Conservation (phyloP, 2,113 vertebrate genomes). For the Rhea pennata region DNA sequence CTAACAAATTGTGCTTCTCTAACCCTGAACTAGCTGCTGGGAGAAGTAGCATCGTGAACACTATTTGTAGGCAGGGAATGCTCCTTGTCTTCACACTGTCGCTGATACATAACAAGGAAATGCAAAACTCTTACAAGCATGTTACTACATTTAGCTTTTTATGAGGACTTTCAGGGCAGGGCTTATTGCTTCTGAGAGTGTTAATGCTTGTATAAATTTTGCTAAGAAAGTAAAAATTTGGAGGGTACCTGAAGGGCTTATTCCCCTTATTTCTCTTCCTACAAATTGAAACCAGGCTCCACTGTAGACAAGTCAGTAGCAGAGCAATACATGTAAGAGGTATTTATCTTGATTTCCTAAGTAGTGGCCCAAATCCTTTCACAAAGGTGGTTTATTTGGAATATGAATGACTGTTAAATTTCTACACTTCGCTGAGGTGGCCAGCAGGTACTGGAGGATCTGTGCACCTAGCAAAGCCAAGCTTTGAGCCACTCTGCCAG, state of each 20-base stretch:
- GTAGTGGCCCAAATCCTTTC: not conserved
- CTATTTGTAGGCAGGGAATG: not conserved
- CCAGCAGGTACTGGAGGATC: not conserved
- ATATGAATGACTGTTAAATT: fast-evolving
- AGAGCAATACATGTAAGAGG: fast-evolving
- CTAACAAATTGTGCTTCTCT: not conserved
- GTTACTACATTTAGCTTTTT: not conserved
- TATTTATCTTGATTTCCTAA: not conserved
- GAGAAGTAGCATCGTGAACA: not conserved
- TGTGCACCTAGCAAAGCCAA: not conserved
- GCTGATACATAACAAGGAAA: fast-evolving
- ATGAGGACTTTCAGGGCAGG: not conserved
- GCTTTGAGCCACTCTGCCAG: not conserved
- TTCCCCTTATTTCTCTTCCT: not conserved
- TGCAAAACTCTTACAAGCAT: not conserved
- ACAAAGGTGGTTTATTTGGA: not conserved
- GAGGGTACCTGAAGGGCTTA: not conserved
- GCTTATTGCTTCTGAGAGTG: not conserved
- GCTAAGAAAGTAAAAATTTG: not conserved
- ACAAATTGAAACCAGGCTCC: not conserved
- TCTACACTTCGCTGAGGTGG: not conserved
- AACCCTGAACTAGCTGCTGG: not conserved
- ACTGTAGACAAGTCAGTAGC: not conserved
- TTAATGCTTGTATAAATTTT: not conserved
- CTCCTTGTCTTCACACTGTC: not conserved